These are phyloP conservation scores for Heliangelus exortis DNA, from an alignment of 2,797 vertebrate species.

Conservation along the genomic window DNA sequence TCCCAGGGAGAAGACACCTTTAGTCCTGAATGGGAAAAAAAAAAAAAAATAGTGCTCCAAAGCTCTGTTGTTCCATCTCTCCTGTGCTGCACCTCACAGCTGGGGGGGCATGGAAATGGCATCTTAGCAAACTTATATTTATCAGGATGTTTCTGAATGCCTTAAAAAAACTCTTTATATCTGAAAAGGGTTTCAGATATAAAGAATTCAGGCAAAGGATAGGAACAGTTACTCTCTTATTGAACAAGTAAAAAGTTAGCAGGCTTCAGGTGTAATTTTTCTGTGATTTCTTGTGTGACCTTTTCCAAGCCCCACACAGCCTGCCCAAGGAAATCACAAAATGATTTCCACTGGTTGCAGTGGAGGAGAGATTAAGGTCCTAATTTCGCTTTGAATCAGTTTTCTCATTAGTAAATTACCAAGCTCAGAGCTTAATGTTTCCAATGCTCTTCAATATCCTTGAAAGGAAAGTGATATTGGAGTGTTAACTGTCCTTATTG, in stretches of 20 bases:
- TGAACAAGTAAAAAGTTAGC: not conserved
- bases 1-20: not conserved
- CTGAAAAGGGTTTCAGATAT: not conserved
- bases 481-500: not conserved
- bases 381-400: slow-evolving; percentile 50
- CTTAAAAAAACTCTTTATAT: not conserved
- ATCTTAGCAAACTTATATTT: not conserved
- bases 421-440: slow-evolving; percentile 52
- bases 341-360: not conserved
- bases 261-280: not conserved
- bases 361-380: slow-evolving; percentile 24
- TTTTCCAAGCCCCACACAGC: not conserved
- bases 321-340: slow-evolving; percentile 8
- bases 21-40: not conserved
- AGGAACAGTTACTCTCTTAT: not conserved
- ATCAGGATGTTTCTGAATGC: not conserved
- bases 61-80: not conserved
- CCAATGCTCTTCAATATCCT: slow-evolving; percentile 34
- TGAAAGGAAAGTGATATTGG: slow-evolving; percentile 16
- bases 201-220: not conserved
- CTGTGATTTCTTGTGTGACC: not conserved
- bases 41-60: not conserved
- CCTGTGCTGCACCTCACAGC: not conserved
- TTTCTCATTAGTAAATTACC: slow-evolving; percentile 53
- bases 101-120: not conserved